These are phyloP conservation scores for Rhinolophus ferrumequinum DNA, from an alignment of 2,113 vertebrate genomes.

Conservation along the genomic window DNA sequence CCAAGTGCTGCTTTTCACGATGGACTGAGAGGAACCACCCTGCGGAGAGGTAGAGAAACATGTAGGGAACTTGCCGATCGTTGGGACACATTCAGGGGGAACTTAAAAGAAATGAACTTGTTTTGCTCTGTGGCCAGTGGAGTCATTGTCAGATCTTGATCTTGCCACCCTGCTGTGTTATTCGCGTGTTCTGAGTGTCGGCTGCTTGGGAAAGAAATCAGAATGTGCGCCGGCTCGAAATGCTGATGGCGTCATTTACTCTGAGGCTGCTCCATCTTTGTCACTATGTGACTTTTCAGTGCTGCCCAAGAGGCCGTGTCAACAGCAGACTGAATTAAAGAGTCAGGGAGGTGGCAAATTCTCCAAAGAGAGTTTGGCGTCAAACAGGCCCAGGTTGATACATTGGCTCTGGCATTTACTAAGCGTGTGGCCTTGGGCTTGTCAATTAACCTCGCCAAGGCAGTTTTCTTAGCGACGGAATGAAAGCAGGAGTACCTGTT, in stretches of 20 bases:
- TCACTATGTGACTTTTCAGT: constrained; percentile 70
- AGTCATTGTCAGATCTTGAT: background rate
- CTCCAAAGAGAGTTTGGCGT: constrained; percentile 57
- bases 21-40: background rate
- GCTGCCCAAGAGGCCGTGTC: constrained; percentile 70
- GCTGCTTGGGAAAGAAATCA: constrained; percentile 25
- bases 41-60: background rate
- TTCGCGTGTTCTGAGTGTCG: background rate
- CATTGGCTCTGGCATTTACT: constrained; percentile 68
- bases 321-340: constrained; percentile 73
- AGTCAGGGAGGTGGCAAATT: constrained; percentile 65
- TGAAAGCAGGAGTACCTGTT: background rate
- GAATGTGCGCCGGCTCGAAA: background rate
- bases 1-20: background rate
- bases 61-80: background rate
- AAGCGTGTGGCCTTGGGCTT: constrained; percentile 68
- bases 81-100: background rate
- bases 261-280: constrained; percentile 56
- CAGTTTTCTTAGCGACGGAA: constrained; percentile 18
- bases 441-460: constrained; percentile 71
- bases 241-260: constrained; percentile 37
- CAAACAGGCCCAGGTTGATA: constrained; percentile 46
- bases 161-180: background rate
- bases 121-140: background rate
- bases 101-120: background rate